Evolutionary conservation across 2,797 vertebrate genomes (phyloP).

Genomic region (Alosa sapidissima): DNA sequence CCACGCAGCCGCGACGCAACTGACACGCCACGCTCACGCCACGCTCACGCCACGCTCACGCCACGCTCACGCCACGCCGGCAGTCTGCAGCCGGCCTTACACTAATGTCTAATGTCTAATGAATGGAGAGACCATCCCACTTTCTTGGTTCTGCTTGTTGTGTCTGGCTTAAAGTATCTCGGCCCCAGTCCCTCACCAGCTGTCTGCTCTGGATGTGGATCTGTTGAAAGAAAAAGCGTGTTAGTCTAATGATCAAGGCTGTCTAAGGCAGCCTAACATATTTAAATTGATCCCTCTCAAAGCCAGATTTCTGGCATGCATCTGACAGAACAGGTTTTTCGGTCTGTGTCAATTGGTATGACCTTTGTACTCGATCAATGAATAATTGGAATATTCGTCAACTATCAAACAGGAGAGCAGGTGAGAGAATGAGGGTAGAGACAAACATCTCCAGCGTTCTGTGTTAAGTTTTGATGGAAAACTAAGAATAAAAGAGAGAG

Average conservation of each 20-base stretch:
- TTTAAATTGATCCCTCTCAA: conserved; percentile 5
- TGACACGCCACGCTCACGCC: too few relatives aligned
- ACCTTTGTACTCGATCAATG: background rate
- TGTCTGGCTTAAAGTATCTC: background rate
- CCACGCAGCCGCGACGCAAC: too few relatives aligned
- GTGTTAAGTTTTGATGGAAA: background rate
- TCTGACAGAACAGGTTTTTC: background rate
- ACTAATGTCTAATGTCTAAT: background rate
- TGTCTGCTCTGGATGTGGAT: conserved; percentile 34
- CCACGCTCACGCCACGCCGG: too few relatives aligned
- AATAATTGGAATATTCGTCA: background rate
- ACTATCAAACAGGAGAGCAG: background rate
- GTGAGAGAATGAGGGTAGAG: background rate
- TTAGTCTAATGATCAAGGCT: conserved; percentile 16
- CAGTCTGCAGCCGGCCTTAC: too few relatives aligned
- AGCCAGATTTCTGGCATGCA: conserved; percentile 8
- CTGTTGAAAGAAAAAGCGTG: conserved; percentile 1
- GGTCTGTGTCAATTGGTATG: background rate
- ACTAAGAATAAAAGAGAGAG: background rate
- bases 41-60: too few relatives aligned
- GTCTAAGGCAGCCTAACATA: conserved; percentile 26
- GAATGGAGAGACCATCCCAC: background rate
- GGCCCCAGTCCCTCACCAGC: conserved; percentile 21
- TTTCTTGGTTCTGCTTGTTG: background rate
- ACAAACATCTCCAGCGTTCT: background rate